Base-by-base conservation (phyloP, 1,140 invertebrate genomes). In the Camponotus floridanus region DNA sequence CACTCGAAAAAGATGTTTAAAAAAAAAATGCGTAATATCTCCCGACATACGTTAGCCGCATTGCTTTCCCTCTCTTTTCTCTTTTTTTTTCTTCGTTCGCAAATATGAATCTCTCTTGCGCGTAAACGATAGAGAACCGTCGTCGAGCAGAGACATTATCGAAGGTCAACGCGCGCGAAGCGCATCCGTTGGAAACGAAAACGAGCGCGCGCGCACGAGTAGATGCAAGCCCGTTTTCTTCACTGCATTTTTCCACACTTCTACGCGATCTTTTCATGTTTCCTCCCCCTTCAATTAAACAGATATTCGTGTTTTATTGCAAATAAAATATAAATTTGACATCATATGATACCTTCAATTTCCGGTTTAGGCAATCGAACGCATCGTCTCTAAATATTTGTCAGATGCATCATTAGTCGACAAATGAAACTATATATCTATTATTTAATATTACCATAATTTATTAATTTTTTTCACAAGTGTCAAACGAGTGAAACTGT, bases 131-230 rank as follows among this genome's bases (percentile, higher is more conserved):
- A 18, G 18, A 70, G 42, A 70, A 48, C 48, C 48, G 1, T 45
- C 11, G 13, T 48, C 21, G 42, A 21, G 21, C 48, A 51, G 42
- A 86, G 59, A 87, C 70, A 64, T 86, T 76, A 51, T 51, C 76
- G 76, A 86, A 86, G 76, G 87, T 86, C 87, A 88, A 88, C 85
- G 85, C 86, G 45, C 26, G 86, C 85, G 85, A 74, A 88, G 74
- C 86, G 85, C 55, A 86, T 70, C 86, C 79, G 81, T 81, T 87
- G 86, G 65, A 55, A 55, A 33, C 68, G 68, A 71, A 31, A 55
- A 65, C 36, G 18, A 65, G 36, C 31, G 33, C 33, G 31, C n/a
- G 42, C 42, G 21, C 42, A 42, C n/a, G 64, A 67, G 33, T 67
- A 42, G 11, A 26, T 21, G 39, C 42, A 48, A 11, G 65, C 11